Evolutionary conservation across 2,797 vertebrate species (phyloP).

Genomic region (Kryptolebias ocellatus): DNA sequence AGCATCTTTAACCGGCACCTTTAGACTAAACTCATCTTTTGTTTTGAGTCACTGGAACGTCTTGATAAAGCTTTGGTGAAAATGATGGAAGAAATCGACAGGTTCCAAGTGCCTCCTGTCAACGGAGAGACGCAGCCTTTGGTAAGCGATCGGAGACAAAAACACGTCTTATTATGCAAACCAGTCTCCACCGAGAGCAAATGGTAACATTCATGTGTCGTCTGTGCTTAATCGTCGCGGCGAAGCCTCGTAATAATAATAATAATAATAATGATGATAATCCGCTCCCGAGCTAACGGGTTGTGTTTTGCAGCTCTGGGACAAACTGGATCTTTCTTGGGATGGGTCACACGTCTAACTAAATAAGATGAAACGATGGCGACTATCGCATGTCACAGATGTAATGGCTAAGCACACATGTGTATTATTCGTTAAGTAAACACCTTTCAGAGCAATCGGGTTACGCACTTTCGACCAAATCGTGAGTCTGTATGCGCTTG

Average conservation of each 20-base stretch:
- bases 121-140: constrained; percentile 93
- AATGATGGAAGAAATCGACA: constrained; percentile 98
- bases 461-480: constrained; percentile 30
- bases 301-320: constrained; percentile 27
- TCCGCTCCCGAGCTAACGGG: constrained; percentile 30
- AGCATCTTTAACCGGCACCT: constrained; percentile 35
- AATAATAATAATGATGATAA: constrained; percentile 5
- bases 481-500: constrained; percentile 31
- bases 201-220: constrained; percentile 1
- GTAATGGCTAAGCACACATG: neutral
- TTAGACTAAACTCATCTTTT: constrained; percentile 28
- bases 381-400: neutral
- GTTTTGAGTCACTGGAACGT: constrained; percentile 27
- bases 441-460: neutral
- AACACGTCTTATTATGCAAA: constrained; percentile 30
- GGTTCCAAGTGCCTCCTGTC: constrained; percentile 94
- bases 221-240: constrained; percentile 29
- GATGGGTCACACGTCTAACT: constrained; percentile 45
- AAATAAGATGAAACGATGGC: constrained; percentile 22
- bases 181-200: neutral
- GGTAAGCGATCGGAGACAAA: constrained; percentile 81
- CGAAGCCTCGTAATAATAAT: constrained; percentile 16
- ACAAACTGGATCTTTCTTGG: constrained; percentile 29
- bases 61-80: constrained; percentile 59
- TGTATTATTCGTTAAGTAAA: neutral